Percentiles rank a stretch among this genome's conserved stretches.
Evolutionary conservation across 23 tunicate genomes (phyloP).

Genomic region (Phallusia fumigata): DNA sequence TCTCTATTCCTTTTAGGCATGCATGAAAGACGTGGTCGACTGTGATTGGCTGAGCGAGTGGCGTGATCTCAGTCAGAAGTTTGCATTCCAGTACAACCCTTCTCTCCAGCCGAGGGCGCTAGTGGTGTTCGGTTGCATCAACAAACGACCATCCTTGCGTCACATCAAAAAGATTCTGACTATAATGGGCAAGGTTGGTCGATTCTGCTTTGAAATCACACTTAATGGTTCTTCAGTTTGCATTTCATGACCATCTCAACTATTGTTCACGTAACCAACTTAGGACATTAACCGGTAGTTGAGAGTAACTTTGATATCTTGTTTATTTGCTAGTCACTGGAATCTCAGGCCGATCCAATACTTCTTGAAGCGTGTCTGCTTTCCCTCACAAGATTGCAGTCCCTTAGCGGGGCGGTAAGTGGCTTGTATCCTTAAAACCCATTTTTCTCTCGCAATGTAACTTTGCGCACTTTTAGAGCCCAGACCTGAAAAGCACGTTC

Average conservation of each 20-base stretch:
- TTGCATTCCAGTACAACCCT: slow-evolving; percentile 95
- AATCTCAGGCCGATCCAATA: slow-evolving; percentile 69
- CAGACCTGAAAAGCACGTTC: slow-evolving; percentile 51
- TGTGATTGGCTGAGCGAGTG: slow-evolving; percentile 77
- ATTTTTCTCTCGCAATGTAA: not conserved
- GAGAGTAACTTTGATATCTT: not conserved
- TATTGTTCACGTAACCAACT: too few species aligned
- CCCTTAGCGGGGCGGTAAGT: slow-evolving; percentile 54
- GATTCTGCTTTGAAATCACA: too few species aligned
- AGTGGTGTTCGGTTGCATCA: slow-evolving; percentile 92
- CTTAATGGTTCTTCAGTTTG: too few species aligned
- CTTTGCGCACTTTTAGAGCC: slow-evolving; percentile 45
- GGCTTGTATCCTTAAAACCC: not conserved
- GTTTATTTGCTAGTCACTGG: slow-evolving; percentile 60
- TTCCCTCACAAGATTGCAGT: slow-evolving; percentile 74
- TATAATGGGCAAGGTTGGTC: slow-evolving; percentile 80
- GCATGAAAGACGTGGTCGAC: slow-evolving; percentile 42
- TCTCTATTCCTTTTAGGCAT: slow-evolving; percentile 35
- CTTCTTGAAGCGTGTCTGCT: slow-evolving; percentile 74
- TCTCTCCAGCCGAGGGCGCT: slow-evolving; percentile 90
- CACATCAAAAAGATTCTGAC: slow-evolving; percentile 70
- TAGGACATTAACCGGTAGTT: too few species aligned
- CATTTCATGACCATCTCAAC: too few species aligned
- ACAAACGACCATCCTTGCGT: slow-evolving; percentile 33
- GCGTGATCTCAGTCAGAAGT: slow-evolving; percentile 76